phyloP scores from a whole-genome alignment of 2,797 vertebrate genomes.

The Thunnus albacares region DNA sequence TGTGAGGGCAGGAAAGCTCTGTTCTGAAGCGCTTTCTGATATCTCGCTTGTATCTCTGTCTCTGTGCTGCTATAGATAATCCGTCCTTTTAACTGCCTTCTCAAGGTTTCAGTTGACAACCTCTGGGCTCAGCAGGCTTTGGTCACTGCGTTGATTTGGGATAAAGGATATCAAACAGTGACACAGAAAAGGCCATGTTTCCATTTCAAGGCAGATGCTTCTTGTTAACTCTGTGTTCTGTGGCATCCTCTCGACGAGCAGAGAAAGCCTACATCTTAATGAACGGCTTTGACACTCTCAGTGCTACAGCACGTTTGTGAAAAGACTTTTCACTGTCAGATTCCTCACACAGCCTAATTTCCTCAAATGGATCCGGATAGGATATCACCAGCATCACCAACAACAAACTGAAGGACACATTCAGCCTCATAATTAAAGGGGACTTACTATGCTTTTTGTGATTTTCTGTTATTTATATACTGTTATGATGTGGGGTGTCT shows the following conservation, averaged over 20 bases:
- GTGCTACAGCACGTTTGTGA: not conserved
- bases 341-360: not conserved
- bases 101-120: conserved; percentile 38
- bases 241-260: conserved; percentile 3
- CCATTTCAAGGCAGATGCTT: conserved; percentile 28
- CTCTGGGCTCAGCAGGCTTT: conserved; percentile 35
- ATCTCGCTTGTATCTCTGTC: conserved; percentile 39
- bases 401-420: conserved; percentile 5
- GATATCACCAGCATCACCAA: not conserved
- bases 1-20: conserved; percentile 10
- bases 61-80: conserved; percentile 42
- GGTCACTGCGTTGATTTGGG: conserved; percentile 48
- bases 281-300: conserved; percentile 9
- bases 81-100: conserved; percentile 34
- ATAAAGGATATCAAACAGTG: conserved; percentile 38
- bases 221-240: conserved; percentile 28
- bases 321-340: conserved; percentile 17
- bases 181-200: conserved; percentile 34
- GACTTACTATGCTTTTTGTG: not conserved
- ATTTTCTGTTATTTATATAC: too few relatives aligned
- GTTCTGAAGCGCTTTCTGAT: conserved; percentile 32
- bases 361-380: too few relatives aligned
- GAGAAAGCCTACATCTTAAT: conserved; percentile 10
- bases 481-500: not conserved
- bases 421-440: not conserved